A percentile compares a stretch with the other conserved stretches of the same genome.
Evolutionary conservation across 2,113 vertebrate genomes (phyloP).

Genomic region (Oryzias curvinotus): DNA sequence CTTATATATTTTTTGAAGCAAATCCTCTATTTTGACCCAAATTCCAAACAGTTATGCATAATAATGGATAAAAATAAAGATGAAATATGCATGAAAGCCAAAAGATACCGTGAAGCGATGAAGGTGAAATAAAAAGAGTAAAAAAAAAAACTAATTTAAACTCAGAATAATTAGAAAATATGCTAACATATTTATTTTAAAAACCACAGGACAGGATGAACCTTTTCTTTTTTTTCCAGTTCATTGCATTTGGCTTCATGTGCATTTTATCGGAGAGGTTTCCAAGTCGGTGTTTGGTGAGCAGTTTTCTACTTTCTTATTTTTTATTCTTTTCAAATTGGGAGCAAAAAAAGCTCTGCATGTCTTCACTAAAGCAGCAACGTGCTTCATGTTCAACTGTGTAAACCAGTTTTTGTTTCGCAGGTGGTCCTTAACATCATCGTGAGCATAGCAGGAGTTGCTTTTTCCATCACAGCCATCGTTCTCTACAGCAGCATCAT

Average conservation of each 20-base stretch:
- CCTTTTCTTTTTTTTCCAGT: constrained; percentile 43
- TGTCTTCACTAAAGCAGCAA: too few relatives aligned
- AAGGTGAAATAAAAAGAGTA: too few relatives aligned
- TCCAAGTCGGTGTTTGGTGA: constrained; percentile 69
- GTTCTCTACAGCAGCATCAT: constrained; percentile 35
- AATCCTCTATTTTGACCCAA: too few relatives aligned
- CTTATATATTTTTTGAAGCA: too few relatives aligned
- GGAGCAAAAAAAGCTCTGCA: background rate
- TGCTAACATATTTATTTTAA: too few relatives aligned
- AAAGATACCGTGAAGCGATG: too few relatives aligned
- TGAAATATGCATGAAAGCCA: too few relatives aligned
- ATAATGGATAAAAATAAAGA: too few relatives aligned
- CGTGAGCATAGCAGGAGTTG: constrained; percentile 44
- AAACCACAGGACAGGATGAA: background rate
- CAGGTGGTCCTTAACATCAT: constrained; percentile 53
- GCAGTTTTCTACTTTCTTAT: constrained; percentile 16
- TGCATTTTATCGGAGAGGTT: constrained; percentile 61
- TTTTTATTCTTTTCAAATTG: background rate
- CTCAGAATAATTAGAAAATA: too few relatives aligned
- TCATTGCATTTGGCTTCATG: constrained; percentile 47
- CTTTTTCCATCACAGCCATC: constrained; percentile 55
- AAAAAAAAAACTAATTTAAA: too few relatives aligned
- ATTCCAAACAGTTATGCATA: too few relatives aligned
- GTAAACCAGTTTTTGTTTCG: constrained; percentile 3
- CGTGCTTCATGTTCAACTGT: background rate